phyloP scores from a whole-genome alignment of 1,140 invertebrate genomes.

The Drosophila nigrodunni region DNA sequence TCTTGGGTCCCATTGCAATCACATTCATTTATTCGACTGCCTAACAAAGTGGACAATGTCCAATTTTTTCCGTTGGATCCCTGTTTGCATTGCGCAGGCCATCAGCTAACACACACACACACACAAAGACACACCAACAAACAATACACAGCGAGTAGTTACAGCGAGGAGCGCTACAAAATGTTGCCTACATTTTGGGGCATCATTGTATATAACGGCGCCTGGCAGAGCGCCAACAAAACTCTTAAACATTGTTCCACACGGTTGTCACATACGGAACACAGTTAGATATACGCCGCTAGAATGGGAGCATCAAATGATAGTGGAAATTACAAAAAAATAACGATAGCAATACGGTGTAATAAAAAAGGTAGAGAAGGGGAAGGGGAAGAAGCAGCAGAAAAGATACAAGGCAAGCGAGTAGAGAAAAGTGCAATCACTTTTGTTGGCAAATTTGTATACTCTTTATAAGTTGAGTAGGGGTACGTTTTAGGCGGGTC shows the following conservation, averaged over 20 bases:
- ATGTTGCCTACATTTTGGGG: conserved; percentile 41
- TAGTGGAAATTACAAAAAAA: conserved; percentile 22
- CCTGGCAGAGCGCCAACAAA: conserved; percentile 39
- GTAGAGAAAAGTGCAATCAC: neutral
- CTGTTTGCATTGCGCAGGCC: conserved; percentile 48
- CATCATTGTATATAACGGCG: conserved; percentile 44
- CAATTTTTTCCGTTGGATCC: conserved; percentile 36
- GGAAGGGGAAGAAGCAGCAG: neutral
- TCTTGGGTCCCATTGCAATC: conserved; percentile 36
- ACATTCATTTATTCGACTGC: conserved; percentile 51
- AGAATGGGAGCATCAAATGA: conserved; percentile 19
- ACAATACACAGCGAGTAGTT: conserved; percentile 4
- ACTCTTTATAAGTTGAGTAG: no score
- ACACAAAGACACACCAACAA: neutral
- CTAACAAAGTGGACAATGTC: conserved; percentile 53
- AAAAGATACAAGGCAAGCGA: neutral
- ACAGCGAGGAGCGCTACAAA: conserved; percentile 30
- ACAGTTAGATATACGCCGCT: conserved; percentile 7
- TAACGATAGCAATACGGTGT: neutral
- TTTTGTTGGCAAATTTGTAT: neutral
- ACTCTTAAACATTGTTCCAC: conserved; percentile 42
- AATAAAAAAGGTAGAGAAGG: neutral
- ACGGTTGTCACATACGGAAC: conserved; percentile 27
- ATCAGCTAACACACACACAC: conserved; percentile 23
- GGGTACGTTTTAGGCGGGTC: no score